Percentiles rank a stretch among this genome's conserved stretches.
phyloP scores from a whole-genome alignment of 1,140 invertebrate species.

The Drosophila insularis region DNA sequence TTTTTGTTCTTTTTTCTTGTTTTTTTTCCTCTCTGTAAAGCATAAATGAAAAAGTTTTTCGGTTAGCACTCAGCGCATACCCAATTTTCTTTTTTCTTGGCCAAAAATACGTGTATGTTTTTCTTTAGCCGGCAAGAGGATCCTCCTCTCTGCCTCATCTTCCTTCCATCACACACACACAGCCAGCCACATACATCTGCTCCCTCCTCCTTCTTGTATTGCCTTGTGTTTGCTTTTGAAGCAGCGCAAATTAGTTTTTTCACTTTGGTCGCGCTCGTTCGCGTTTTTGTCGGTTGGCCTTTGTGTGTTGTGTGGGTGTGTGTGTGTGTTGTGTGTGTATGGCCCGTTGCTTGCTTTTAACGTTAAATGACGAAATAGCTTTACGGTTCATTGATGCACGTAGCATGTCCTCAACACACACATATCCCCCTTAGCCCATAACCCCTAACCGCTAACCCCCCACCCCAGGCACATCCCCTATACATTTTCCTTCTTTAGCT shows the following conservation, averaged over 20 bases:
- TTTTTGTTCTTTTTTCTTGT: conserved; percentile 25
- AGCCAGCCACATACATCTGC: conserved; percentile 1
- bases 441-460: not conserved
- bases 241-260: conserved; percentile 82
- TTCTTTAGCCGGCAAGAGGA: conserved; percentile 66
- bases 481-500: conserved; percentile 19
- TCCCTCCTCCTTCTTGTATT: not conserved
- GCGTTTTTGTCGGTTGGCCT: conserved; percentile 42
- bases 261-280: conserved; percentile 75
- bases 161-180: conserved; percentile 6
- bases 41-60: conserved; percentile 79
- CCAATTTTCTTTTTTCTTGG: conserved; percentile 76
- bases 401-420: conserved; percentile 45
- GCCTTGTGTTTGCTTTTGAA: conserved; percentile 76
- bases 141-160: conserved; percentile 10
- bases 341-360: conserved; percentile 72
- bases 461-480: not conserved
- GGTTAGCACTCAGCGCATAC: conserved; percentile 74
- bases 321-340: conserved; percentile 51
- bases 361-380: conserved; percentile 81
- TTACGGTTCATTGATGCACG: conserved; percentile 80
- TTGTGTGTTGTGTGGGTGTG: conserved; percentile 47
- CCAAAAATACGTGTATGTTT: conserved; percentile 77
- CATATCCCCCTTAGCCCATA: not conserved
- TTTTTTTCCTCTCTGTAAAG: conserved; percentile 10